Conservation (phyloP, 2,888 invertebrate species). For the Mellilla xanthometata region DNA sequence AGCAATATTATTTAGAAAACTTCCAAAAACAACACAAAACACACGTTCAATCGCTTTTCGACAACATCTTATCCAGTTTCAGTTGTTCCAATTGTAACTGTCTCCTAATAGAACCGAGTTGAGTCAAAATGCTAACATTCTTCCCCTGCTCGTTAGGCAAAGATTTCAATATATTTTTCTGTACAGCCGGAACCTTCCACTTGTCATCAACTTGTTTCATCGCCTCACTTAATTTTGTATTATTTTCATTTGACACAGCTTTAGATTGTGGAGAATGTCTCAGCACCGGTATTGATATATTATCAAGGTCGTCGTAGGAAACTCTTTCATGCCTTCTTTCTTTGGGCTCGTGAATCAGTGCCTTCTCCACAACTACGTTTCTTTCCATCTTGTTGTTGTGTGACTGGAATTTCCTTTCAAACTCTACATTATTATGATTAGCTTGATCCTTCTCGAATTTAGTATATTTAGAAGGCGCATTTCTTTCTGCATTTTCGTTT, state of each 20-base stretch:
- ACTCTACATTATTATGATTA: slow-evolving; percentile 10
- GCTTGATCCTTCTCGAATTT: too few relatives aligned
- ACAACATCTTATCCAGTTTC: slow-evolving; percentile 75
- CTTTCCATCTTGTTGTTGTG: neutral
- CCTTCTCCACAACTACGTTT: slow-evolving; percentile 44
- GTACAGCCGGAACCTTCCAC: slow-evolving; percentile 85
- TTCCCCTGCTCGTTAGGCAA: slow-evolving; percentile 71
- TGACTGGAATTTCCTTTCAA: too few relatives aligned
- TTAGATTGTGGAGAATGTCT: slow-evolving; percentile 71
- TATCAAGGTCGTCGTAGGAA: slow-evolving; percentile 20
- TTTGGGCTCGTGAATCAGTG: slow-evolving; percentile 39
- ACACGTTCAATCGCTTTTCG: slow-evolving; percentile 37
- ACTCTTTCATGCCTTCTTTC: neutral
- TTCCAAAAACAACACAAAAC: too few relatives aligned
- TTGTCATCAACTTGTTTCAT: slow-evolving; percentile 71
- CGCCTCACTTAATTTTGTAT: slow-evolving; percentile 53
- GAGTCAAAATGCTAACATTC: slow-evolving; percentile 83
- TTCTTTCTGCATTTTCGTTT: neutral
- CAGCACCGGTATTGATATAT: slow-evolving; percentile 84
- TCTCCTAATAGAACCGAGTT: slow-evolving; percentile 86
- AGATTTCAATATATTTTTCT: slow-evolving; percentile 82
- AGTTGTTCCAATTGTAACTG: slow-evolving; percentile 86
- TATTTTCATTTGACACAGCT: slow-evolving; percentile 27
- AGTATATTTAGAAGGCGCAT: slow-evolving; percentile 1
- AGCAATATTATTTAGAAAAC: too few relatives aligned